phyloP scores from a whole-genome alignment of 2,888 invertebrate species.

The Eristalis pertinax region DNA sequence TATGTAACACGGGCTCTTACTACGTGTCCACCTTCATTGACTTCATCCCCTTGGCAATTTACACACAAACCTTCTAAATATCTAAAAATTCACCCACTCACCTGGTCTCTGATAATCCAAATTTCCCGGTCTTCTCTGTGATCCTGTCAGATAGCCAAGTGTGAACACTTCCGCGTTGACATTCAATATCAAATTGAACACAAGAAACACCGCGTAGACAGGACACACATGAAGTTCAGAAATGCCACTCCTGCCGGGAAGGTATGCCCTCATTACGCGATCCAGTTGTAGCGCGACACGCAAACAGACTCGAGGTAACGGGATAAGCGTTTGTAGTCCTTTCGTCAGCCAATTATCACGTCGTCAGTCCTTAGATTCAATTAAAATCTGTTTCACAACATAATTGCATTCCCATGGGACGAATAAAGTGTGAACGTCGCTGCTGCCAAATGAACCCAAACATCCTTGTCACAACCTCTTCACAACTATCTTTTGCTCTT shows the following conservation, averaged over 20 bases:
- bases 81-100: conserved; percentile 40
- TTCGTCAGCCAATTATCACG: conserved; percentile 8
- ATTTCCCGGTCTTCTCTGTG: conserved; percentile 89
- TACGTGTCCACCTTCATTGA: too few species aligned
- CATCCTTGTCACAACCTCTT: conserved; percentile 17
- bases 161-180: conserved; percentile 85
- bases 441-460: conserved; percentile 1
- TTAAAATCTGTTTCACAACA: conserved; percentile 33
- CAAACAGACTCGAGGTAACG: background rate
- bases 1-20: too few species aligned
- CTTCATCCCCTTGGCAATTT: too few species aligned
- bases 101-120: conserved; percentile 91
- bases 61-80: too few species aligned
- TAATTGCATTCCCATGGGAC: conserved; percentile 25
- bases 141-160: conserved; percentile 93
- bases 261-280: conserved; percentile 68
- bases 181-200: conserved; percentile 62
- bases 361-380: conserved; percentile 32
- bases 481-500: background rate
- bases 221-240: conserved; percentile 60
- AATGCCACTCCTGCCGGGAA: conserved; percentile 44
- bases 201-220: conserved; percentile 47
- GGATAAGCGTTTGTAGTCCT: background rate
- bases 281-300: conserved; percentile 2
- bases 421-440: background rate